These are phyloP conservation scores for Parnassius orleans DNA, from an alignment of 2,888 invertebrate species.

Conservation along the genomic window DNA sequence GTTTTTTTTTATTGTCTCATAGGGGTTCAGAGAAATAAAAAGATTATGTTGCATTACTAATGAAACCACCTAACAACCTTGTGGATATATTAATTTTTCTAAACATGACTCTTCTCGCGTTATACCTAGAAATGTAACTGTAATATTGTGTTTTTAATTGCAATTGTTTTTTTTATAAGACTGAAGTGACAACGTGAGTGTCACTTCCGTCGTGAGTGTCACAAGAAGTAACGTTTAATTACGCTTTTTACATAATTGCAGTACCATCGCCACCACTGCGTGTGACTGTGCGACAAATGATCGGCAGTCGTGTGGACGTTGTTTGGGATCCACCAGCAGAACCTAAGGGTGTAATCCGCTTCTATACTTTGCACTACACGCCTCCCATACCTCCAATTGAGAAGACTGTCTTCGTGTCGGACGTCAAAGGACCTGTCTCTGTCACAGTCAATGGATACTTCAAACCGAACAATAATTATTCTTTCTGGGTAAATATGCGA, in stretches of 20 bases:
- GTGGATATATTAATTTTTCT: too few species aligned
- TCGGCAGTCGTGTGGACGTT: slow-evolving; percentile 83
- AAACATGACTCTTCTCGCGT: too few species aligned
- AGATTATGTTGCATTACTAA: too few species aligned
- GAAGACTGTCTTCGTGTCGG: slow-evolving; percentile 61
- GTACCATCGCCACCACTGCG: slow-evolving; percentile 86
- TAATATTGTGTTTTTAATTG: too few species aligned
- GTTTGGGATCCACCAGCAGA: slow-evolving; percentile 85
- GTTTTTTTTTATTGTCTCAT: too few species aligned
- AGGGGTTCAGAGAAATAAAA: too few species aligned
- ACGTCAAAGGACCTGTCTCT: slow-evolving; percentile 44
- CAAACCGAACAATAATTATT: slow-evolving; percentile 81
- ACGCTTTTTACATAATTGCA: slow-evolving; percentile 35
- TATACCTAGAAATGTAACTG: too few species aligned
- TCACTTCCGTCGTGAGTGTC: too few species aligned
- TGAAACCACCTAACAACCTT: too few species aligned
- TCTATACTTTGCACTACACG: slow-evolving; percentile 83
- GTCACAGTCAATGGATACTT: slow-evolving; percentile 80
- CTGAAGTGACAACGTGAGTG: too few species aligned
- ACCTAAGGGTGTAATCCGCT: slow-evolving; percentile 82
- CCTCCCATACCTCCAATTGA: slow-evolving; percentile 84
- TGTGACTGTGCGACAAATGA: slow-evolving; percentile 83
- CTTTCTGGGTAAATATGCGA: slow-evolving; percentile 84
- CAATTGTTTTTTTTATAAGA: too few species aligned
- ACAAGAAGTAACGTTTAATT: too few species aligned